phyloP scores from a whole-genome alignment of 2,888 invertebrate genomes.

The Nebria salina region DNA sequence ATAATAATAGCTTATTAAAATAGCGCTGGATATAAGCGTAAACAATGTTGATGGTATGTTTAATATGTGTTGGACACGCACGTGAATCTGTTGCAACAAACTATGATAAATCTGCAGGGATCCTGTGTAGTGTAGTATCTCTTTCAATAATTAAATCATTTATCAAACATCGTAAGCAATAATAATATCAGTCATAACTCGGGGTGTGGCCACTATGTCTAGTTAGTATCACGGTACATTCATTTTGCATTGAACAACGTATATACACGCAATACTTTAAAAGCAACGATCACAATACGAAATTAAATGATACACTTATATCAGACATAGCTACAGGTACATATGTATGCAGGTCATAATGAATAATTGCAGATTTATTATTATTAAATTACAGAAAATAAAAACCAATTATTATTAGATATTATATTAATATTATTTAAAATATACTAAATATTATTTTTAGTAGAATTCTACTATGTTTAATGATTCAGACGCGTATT shows the following conservation, averaged over 20 bases:
- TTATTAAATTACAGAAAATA: no score
- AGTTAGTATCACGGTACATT: background rate
- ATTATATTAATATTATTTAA: no score
- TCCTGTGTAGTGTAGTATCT: background rate
- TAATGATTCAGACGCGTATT: background rate
- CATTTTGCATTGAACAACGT: background rate
- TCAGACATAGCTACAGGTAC: background rate
- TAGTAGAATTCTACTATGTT: no score
- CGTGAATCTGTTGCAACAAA: background rate
- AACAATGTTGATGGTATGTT: background rate
- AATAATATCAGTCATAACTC: conserved; percentile 17
- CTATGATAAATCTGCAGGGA: background rate
- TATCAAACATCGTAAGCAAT: conserved; percentile 16
- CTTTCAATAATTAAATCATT: conserved; percentile 22
- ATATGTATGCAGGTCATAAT: no score
- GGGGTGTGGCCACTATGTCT: conserved; percentile 19
- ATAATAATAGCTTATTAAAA: background rate
- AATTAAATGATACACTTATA: background rate
- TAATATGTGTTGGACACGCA: background rate
- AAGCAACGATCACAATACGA: background rate
- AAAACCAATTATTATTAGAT: no score
- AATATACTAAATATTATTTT: no score
- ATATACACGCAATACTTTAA: background rate
- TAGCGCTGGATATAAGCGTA: background rate
- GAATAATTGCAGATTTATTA: no score